phyloP scores from a whole-genome alignment of 2,797 vertebrate genomes.

The Distichodus sexfasciatus region DNA sequence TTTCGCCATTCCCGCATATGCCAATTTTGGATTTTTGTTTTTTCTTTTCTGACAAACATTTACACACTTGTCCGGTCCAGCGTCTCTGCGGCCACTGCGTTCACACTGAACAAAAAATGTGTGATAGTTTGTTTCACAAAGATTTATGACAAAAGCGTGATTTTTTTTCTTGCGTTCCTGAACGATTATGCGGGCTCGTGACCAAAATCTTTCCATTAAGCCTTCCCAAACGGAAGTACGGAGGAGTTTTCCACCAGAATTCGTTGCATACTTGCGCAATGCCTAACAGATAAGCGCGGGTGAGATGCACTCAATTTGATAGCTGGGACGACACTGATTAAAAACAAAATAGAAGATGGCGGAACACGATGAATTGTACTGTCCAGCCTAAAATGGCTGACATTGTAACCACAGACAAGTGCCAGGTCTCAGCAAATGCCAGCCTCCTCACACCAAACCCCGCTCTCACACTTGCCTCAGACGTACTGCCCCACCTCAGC shows the following conservation, averaged over 20 bases:
- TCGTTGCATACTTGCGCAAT: not conserved
- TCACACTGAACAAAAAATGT: not conserved
- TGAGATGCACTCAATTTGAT: constrained; percentile 52
- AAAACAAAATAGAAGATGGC: constrained; percentile 74
- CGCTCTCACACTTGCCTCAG: constrained; percentile 66
- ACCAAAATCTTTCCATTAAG: too few relatives aligned
- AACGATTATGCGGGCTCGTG: not conserved
- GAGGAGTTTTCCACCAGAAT: not conserved
- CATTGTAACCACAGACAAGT: constrained; percentile 65
- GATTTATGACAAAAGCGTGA: not conserved
- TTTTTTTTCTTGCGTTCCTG: not conserved
- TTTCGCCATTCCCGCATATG: constrained; percentile 17
- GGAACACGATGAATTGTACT: constrained; percentile 65
- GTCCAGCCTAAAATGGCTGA: constrained; percentile 78
- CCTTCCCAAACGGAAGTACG: too few relatives aligned
- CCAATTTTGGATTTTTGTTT: constrained; percentile 29
- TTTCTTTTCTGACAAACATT: too few relatives aligned
- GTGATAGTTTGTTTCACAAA: not conserved
- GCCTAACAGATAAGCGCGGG: not conserved
- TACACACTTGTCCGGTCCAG: constrained; percentile 4
- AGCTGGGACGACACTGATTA: constrained; percentile 66
- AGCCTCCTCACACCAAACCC: constrained; percentile 71
- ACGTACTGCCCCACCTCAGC: constrained; percentile 58
- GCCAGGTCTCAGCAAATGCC: constrained; percentile 69
- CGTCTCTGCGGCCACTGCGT: not conserved